Conservation (phyloP, 2,113 vertebrate genomes). For the Tetrao urogallus region DNA sequence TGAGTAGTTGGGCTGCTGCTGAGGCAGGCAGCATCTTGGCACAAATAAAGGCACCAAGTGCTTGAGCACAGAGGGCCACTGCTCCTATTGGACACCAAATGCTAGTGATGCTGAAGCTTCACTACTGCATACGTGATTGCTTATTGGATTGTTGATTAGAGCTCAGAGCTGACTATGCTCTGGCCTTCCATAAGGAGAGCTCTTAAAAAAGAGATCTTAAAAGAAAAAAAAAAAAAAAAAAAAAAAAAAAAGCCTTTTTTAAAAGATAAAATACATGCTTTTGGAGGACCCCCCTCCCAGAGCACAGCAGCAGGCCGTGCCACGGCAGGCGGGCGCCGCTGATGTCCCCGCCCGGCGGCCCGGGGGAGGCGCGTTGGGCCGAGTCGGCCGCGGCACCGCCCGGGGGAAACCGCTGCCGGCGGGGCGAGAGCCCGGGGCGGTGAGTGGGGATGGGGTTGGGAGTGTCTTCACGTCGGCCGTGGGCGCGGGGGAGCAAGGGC, state of each 20-base stretch:
- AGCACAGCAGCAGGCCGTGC: accelerated
- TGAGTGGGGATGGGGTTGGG: background rate
- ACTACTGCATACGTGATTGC: accelerated
- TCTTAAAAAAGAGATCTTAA: too few species aligned
- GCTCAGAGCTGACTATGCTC: background rate
- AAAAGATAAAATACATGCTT: too few species aligned
- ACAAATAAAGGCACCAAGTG: background rate
- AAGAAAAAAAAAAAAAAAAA: accelerated
- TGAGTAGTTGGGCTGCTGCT: background rate
- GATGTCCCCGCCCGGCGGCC: constrained; percentile 21
- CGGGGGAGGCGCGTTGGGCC: background rate
- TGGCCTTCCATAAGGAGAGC: background rate
- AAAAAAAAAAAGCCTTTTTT: background rate
- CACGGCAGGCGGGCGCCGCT: background rate
- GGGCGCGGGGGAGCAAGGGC: too few species aligned
- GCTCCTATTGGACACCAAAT: accelerated
- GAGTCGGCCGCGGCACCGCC: too few species aligned
- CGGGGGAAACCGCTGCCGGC: background rate
- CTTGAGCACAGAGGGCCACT: accelerated
- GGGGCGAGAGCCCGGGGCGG: too few species aligned
- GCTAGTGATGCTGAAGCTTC: accelerated
- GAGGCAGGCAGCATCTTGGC: accelerated
- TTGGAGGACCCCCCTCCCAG: too few species aligned
- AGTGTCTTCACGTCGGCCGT: too few species aligned
- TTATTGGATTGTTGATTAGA: background rate